Percentiles rank a stretch among this genome's conserved stretches.
Evolutionary conservation across 2,113 vertebrate genomes (phyloP).

Genomic region (Eretmochelys imbricata): DNA sequence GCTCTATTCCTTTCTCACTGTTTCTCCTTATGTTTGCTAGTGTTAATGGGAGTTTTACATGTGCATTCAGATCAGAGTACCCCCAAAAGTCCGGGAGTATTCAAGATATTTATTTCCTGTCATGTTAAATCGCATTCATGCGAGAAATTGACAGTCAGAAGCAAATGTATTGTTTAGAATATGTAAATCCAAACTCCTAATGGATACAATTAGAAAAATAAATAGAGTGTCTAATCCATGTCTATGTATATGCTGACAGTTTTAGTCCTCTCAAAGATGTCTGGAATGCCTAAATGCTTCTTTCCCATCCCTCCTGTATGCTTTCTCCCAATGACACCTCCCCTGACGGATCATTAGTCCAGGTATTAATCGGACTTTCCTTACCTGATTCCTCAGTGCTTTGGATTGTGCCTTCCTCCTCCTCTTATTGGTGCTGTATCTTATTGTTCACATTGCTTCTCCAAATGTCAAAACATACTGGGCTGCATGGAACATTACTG

Average conservation of each 20-base stretch:
- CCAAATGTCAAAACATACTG: not conserved
- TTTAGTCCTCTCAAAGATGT: not conserved
- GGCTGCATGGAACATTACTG: not conserved
- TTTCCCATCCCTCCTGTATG: not conserved
- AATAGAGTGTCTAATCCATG: not conserved
- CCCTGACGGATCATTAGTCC: not conserved
- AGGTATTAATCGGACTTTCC: not conserved
- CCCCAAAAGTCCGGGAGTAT: not conserved
- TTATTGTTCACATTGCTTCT: not conserved
- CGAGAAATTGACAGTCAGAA: constrained; percentile 22
- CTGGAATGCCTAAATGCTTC: not conserved
- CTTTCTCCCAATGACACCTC: not conserved
- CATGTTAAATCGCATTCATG: not conserved
- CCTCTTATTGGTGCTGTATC: not conserved
- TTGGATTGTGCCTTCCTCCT: not conserved
- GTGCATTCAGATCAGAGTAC: not conserved
- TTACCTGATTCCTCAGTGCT: not conserved
- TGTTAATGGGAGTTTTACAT: not conserved
- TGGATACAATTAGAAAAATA: constrained; percentile 56
- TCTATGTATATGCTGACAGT: not conserved
- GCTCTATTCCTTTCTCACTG: constrained; percentile 5
- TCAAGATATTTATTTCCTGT: constrained; percentile 25
- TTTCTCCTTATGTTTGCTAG: not conserved
- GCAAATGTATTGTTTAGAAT: not conserved
- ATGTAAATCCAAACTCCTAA: constrained; percentile 24